Evolutionary conservation across 1,140 invertebrate species (phyloP), one percentile per base, ranked within the genome.

Genomic region (Brachionus paranguensis): DNA sequence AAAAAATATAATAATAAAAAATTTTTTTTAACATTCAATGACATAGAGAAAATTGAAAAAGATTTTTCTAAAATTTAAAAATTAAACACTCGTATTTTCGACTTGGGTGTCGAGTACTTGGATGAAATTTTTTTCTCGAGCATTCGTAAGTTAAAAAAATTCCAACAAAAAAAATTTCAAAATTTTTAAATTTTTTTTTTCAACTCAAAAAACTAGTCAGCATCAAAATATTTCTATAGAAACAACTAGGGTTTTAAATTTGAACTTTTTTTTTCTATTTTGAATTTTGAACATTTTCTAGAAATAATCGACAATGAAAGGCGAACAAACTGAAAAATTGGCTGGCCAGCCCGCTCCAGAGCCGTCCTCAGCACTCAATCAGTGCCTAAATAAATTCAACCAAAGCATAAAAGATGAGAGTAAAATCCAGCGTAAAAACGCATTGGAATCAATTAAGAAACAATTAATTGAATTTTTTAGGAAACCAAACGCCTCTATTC

Each of bases 341-440:
- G 33, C 41, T 29, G n/a, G 6, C 20, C 74, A 50, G 55, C 65
- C 41, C 47, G 14, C 12, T 24, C 8, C 11, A 20, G 45, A 64
- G 70, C 29, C 65, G 17, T 45, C 29, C 64, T 17, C 64, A n/a
- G 86, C 86, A 17, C 85, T 88, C 76, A 65, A 88, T 6, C 87
- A 89, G 86, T 85, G 86, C 65, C 86, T 88, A 45, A 86, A 87
- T 14, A 85, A 88, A 20, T 87, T 88, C 84, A 83, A 88, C 8
- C 89, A 89, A 85, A 87, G 87, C 83, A 85, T 89, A 60, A 84
- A 84, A 37, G 88, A 89, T 84, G 87, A 88, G 33, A 89, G 89
- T 85, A 86, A 87, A 87, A 87, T 87, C 64, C 87, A 86, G 8
- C 85, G 89, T 68, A 88, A 87, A 83, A 88, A 85, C 84, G 88